Evolutionary conservation across 2,797 vertebrate species (phyloP).

Genomic region (Coreius guichenoti): DNA sequence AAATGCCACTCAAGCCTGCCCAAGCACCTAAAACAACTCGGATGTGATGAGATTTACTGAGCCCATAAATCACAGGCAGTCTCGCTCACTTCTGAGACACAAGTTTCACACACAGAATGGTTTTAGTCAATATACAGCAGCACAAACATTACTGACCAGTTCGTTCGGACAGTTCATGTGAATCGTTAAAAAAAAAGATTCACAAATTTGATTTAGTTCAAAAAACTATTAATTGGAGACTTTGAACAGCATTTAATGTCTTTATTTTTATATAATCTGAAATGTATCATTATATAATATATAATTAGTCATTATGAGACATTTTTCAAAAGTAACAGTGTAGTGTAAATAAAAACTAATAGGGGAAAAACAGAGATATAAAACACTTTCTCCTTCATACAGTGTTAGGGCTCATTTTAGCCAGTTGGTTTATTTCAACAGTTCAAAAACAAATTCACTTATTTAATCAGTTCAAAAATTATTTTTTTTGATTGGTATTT

Average conservation of each 20-base stretch:
- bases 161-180: not conserved
- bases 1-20: slow-evolving; percentile 44
- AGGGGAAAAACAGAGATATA: not conserved
- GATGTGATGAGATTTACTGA: slow-evolving; percentile 37
- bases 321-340: not conserved
- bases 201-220: not conserved
- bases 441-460: not conserved
- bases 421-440: not conserved
- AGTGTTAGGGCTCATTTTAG: not conserved
- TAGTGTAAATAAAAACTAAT: not conserved
- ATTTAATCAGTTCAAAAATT: not conserved
- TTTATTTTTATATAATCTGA: not conserved
- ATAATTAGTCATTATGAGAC: too few species aligned
- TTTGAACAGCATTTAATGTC: not conserved
- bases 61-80: slow-evolving; percentile 43
- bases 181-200: not conserved
- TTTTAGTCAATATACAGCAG: not conserved
- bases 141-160: not conserved
- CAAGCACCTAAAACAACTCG: slow-evolving; percentile 37
- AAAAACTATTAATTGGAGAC: not conserved
- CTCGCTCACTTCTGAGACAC: slow-evolving; percentile 32
- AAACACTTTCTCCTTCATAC: not conserved
- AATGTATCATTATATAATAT: too few species aligned
- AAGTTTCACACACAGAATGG: slow-evolving; percentile 7
- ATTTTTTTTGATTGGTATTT: not conserved